phyloP scores from a whole-genome alignment of 23 tunicate genomes.

The Corella eumyota region DNA sequence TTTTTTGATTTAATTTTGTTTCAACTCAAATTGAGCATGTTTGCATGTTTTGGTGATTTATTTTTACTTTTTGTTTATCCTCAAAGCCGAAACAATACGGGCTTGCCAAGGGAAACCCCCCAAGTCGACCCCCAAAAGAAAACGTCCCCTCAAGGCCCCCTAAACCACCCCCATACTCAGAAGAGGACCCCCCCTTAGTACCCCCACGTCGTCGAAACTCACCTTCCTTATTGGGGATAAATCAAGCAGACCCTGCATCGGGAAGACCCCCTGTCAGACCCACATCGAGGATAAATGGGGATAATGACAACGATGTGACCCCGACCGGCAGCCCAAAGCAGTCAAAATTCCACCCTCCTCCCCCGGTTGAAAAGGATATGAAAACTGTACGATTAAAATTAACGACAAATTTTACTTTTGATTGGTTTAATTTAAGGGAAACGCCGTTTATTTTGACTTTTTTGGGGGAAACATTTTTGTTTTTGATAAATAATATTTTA shows the following conservation, averaged over 20 bases:
- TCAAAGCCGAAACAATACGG: conserved; percentile 80
- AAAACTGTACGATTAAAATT: too few species aligned
- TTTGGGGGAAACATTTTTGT: too few species aligned
- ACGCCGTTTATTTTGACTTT: too few species aligned
- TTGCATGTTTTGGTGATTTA: conserved; percentile 6
- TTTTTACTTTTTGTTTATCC: conserved; percentile 17
- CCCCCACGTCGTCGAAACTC: conserved; percentile 89
- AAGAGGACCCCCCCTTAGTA: conserved; percentile 80
- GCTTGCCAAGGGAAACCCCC: conserved; percentile 26
- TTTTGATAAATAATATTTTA: too few species aligned
- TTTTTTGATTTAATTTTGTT: conserved; percentile 1
- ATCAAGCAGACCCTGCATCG: conserved; percentile 60
- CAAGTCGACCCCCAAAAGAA: conserved; percentile 62
- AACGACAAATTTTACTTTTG: too few species aligned
- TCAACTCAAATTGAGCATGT: conserved; percentile 5
- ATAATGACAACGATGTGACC: conserved; percentile 41
- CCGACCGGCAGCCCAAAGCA: conserved; percentile 67
- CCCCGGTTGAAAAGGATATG: too few species aligned
- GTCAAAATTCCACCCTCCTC: conserved; percentile 23
- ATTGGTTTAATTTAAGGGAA: too few species aligned
- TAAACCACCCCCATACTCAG: conserved; percentile 27
- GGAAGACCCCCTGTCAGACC: conserved; percentile 83
- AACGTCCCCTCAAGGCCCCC: conserved; percentile 31
- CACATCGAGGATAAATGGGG: conserved; percentile 14
- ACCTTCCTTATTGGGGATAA: conserved; percentile 27